A percentile compares a stretch with the other conserved stretches of the same genome.
Conservation (phyloP, 1,140 invertebrate genomes). For the Ruditapes philippinarum region DNA sequence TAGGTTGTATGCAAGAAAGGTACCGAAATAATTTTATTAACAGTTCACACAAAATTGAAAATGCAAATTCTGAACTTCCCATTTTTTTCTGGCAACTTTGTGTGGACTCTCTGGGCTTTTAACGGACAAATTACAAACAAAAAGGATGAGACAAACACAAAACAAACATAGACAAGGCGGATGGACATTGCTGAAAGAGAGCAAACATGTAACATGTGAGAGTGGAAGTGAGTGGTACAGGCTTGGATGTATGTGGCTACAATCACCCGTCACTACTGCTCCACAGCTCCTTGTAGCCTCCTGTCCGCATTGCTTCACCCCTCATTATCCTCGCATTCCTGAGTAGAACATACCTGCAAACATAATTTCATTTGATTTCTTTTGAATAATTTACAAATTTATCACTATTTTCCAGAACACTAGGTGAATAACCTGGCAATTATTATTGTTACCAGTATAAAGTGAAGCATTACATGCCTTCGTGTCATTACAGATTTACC, state of each 20-base stretch:
- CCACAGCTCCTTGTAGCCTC: neutral
- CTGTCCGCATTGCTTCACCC: neutral
- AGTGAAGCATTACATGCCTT: no score
- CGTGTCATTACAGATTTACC: no score
- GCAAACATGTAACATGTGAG: conserved; percentile 2
- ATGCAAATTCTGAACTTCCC: no score
- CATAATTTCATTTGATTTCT: conserved; percentile 34
- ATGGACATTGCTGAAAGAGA: conserved; percentile 7
- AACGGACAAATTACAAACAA: neutral
- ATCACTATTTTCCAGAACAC: no score
- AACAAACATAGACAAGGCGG: neutral
- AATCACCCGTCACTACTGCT: conserved; percentile 22
- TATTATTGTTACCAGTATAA: no score
- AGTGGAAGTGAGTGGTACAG: conserved; percentile 38
- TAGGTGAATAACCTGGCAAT: no score
- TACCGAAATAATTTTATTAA: no score
- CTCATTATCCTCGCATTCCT: neutral
- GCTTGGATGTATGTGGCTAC: conserved; percentile 13
- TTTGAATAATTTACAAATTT: no score
- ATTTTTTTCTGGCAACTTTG: no score
- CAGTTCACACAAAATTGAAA: no score
- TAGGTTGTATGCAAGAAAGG: no score
- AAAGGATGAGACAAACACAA: neutral
- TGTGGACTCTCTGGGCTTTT: no score
- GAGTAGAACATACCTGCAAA: conserved; percentile 22